Evolutionary conservation across 1,140 invertebrate genomes (phyloP), one percentile per base, ranked within the genome.

Genomic region (Drosophila nigrodunni): DNA sequence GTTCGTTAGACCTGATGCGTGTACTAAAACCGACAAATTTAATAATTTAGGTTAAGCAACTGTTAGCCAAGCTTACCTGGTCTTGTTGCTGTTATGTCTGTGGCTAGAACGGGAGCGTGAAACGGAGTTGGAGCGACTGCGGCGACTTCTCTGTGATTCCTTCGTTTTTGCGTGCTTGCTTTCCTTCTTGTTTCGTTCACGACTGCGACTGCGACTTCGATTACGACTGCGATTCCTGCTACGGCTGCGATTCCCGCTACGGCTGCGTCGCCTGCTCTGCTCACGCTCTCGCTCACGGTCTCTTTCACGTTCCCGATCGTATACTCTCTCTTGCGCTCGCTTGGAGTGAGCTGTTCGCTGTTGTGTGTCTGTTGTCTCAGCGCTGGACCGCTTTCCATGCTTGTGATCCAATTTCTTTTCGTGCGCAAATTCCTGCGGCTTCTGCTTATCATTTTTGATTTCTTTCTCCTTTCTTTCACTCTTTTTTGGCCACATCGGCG

Each of bases 1-100:
- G 11, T 0, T 30, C 25, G 25, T 4, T 6, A 30, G 52, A 44
- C 7, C 10, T 46, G 7, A 41, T 11, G 8, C 3, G 21, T 37
- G 57, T 47, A 43, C 66, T 75, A 46, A n/a, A 70, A 75, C 4
- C 11, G 9, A 15, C 13, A 47, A 50, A 30, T 11, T 9, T 52
- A 21, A 11, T 35, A 41, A 30, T 37, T 55, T 3, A 66, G 4
- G 4, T 44, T 43, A 3, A 7, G 11, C 30, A 39, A 47, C n/a
- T 43, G 44, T 4, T 3, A 1, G 7, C 21, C 7, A 47, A 13
- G 50, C 74, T 73, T 55, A 86, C 82, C 75, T 67, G 13, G 2
- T 35, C 13, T 50, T 72, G 11, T 21, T 37, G 35, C n/a, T 61
- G 52, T 21, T 49, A 34, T n/a, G 11, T 18, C 5, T 58, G 10